Evolutionary conservation across 2,888 invertebrate species (phyloP), one percentile per base, ranked within the genome.

Genomic region (Agonopterix heracliana): DNA sequence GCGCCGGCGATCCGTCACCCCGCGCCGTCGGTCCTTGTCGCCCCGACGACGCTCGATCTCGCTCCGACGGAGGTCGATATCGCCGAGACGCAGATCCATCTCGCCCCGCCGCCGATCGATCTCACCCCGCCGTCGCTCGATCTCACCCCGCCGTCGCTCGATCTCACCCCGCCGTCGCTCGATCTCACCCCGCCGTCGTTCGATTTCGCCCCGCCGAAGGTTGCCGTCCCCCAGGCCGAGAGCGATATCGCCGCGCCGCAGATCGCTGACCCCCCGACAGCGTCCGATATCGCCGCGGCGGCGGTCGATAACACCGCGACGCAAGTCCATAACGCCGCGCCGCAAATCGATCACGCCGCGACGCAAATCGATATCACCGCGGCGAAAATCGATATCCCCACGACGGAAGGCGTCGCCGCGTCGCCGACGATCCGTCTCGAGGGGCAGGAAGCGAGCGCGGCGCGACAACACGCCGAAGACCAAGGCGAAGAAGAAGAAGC

Each of bases 401-500:
- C 2, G 17, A 17, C 69, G 76, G 60, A 75, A 78, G 61, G 43
- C 51, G 57, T 36, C 60, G 55, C 64, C 69, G 52, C 59, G 70
- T 59, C 66, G 65, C 45, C 72, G 63, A 14, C 55, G 75, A 44
- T 69, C 68, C 48, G 51, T 50, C 48, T 63, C 61, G 47, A 65
- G 67, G 7, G 57, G 57, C 42, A 50, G 63, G 48, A 68, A 61
- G 51, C 67, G 64, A 62, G 0, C 70, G 70, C 74, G 75, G 2
- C 71, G 78, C 41, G 66, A 67, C 44, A 48, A 54, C 26, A 63
- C 69, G 38, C 71, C 72, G 1, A 67, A 66, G 51, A 38, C 54
- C 35, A 36, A 36, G 41, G 53, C 35, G 78, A 17, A 80, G 57
- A 75, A 78, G 56, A 79, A 77, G 60, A 77, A 78, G 56, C 80